Evolutionary conservation across 2,113 vertebrate genomes (phyloP).

Genomic region (Tychaedon coryphoeus): DNA sequence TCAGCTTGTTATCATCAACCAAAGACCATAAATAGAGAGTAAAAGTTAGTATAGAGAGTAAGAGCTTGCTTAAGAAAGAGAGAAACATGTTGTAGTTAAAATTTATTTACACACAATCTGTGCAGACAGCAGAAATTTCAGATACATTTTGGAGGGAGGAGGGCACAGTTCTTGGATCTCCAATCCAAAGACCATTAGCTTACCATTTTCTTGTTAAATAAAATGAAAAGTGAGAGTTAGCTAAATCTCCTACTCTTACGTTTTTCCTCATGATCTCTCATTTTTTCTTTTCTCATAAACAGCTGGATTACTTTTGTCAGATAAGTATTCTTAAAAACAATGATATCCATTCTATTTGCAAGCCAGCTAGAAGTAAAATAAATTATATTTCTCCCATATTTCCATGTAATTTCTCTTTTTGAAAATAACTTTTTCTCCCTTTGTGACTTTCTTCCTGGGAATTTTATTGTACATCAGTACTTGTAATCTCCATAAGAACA

Average conservation of each 20-base stretch:
- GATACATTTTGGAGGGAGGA: neutral
- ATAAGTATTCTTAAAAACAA: neutral
- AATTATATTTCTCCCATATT: neutral
- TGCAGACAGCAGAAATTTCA: neutral
- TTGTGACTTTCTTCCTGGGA: neutral
- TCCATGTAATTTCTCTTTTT: neutral
- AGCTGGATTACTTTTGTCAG: neutral
- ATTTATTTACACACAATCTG: neutral
- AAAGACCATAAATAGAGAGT: neutral
- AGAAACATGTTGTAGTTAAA: neutral
- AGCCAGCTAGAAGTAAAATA: neutral
- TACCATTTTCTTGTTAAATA: neutral
- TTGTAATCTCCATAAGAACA: neutral
- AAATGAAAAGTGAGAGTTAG: neutral
- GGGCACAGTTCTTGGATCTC: neutral
- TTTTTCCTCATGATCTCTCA: neutral
- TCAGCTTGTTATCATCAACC: neutral
- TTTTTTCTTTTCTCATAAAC: neutral
- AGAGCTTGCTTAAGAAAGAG: neutral
- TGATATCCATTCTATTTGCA: neutral
- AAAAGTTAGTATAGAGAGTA: neutral
- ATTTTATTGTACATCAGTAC: neutral
- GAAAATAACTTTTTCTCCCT: neutral
- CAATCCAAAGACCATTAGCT: neutral
- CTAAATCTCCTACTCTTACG: neutral